Percentiles rank a stretch among this genome's conserved stretches.
Conservation (phyloP, 2,888 invertebrate genomes). For the Euzophera pinguis region DNA sequence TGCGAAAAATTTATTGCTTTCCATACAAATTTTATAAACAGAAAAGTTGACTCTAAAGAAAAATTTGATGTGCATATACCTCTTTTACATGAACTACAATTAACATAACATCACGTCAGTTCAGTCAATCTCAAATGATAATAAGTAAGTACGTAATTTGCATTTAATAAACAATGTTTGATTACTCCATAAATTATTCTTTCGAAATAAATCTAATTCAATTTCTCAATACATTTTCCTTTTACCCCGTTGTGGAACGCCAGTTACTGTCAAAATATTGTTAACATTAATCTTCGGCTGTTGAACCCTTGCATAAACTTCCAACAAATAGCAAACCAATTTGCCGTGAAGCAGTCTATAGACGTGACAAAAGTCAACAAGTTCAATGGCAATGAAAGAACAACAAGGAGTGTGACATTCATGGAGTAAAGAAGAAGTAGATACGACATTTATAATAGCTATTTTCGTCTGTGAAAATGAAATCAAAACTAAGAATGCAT, state of each 20-base stretch:
- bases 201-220: not conserved
- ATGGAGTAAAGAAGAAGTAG: not conserved
- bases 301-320: constrained; percentile 8
- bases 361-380: constrained; percentile 48
- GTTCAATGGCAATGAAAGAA: constrained; percentile 49
- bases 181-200: not conserved
- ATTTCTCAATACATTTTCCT: not conserved
- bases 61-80: no score
- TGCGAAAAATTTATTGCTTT: no score
- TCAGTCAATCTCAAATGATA: no score
- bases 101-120: no score
- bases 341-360: constrained; percentile 41
- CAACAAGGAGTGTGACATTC: constrained; percentile 33
- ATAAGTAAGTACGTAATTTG: no score
- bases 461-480: not conserved
- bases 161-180: not conserved
- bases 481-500: no score
- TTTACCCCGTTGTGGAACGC: not conserved
- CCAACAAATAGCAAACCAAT: constrained; percentile 34
- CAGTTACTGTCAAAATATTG: constrained; percentile 8
- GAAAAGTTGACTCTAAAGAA: no score
- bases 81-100: no score
- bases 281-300: constrained; percentile 31
- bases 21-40: no score
- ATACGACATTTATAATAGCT: not conserved